Percentiles rank a stretch among this genome's conserved stretches.
phyloP scores from a whole-genome alignment of 1,140 invertebrate species.

The Heliothis subflexa region DNA sequence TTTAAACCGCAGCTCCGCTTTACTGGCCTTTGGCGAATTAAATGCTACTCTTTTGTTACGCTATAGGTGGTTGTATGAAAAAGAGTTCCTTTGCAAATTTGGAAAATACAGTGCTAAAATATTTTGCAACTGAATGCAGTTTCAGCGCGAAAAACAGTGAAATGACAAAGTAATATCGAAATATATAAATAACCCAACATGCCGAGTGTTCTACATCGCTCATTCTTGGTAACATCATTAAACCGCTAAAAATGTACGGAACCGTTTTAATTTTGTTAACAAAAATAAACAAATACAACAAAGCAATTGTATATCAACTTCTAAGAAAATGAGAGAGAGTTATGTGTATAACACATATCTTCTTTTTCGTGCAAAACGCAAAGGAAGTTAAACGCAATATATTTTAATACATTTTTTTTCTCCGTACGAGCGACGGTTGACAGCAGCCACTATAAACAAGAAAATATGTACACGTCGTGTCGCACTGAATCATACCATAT shows the following conservation, averaged over 20 bases:
- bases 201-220: conserved; percentile 32
- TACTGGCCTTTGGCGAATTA: conserved; percentile 6
- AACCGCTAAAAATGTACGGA: conserved; percentile 31
- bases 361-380: conserved; percentile 43
- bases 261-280: conserved; percentile 47
- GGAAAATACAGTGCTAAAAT: not conserved
- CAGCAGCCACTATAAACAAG: conserved; percentile 46
- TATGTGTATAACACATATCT: conserved; percentile 46
- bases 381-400: conserved; percentile 49
- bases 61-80: not conserved
- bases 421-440: conserved; percentile 40
- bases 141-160: not conserved
- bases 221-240: conserved; percentile 45
- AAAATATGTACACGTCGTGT: conserved; percentile 24
- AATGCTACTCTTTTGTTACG: not conserved
- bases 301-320: conserved; percentile 55
- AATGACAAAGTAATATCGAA: conserved; percentile 19
- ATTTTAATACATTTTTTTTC: conserved; percentile 50
- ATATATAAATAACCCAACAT: conserved; percentile 1
- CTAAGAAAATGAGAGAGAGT: conserved; percentile 51
- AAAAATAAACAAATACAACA: conserved; percentile 52
- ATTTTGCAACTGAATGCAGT: not conserved
- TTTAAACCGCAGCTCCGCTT: conserved; percentile 7
- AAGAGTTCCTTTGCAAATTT: not conserved
- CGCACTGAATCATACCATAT: conserved; percentile 43